Percentiles rank a stretch among this genome's conserved stretches.
phyloP scores from a whole-genome alignment of 1,140 invertebrate species.

The Dryas iulia region DNA sequence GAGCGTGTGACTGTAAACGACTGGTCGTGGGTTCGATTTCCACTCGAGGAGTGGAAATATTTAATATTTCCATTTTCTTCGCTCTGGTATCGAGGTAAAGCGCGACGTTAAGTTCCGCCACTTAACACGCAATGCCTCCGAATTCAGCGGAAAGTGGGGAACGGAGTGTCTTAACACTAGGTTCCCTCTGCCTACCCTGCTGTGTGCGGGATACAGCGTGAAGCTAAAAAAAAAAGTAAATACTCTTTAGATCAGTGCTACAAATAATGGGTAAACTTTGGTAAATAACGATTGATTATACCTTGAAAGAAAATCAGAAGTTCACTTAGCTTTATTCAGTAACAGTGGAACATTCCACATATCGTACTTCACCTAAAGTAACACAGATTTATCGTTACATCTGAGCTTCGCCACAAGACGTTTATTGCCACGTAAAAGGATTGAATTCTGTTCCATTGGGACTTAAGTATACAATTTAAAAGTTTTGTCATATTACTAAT shows the following conservation, averaged over 20 bases:
- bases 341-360: slow-evolving; percentile 11
- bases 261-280: background rate
- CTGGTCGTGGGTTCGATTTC: too few species aligned
- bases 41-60: too few species aligned
- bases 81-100: too few species aligned
- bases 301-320: slow-evolving; percentile 7
- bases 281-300: background rate
- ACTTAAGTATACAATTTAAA: background rate
- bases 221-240: too few species aligned
- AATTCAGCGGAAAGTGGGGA: too few species aligned
- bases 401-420: slow-evolving; percentile 14
- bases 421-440: slow-evolving; percentile 25
- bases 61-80: too few species aligned
- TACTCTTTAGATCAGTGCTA: background rate
- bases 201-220: too few species aligned
- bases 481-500: background rate
- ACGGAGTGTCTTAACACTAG: too few species aligned
- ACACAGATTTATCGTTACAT: slow-evolving; percentile 25
- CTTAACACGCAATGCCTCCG: too few species aligned
- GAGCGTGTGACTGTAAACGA: too few species aligned
- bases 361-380: slow-evolving; percentile 16
- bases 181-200: too few species aligned
- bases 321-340: background rate
- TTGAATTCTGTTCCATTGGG: slow-evolving; percentile 16
- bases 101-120: too few species aligned